A percentile compares a stretch with the other conserved stretches of the same genome.
Conservation (phyloP, 2,113 vertebrate genomes). For the Crypturellus undulatus region DNA sequence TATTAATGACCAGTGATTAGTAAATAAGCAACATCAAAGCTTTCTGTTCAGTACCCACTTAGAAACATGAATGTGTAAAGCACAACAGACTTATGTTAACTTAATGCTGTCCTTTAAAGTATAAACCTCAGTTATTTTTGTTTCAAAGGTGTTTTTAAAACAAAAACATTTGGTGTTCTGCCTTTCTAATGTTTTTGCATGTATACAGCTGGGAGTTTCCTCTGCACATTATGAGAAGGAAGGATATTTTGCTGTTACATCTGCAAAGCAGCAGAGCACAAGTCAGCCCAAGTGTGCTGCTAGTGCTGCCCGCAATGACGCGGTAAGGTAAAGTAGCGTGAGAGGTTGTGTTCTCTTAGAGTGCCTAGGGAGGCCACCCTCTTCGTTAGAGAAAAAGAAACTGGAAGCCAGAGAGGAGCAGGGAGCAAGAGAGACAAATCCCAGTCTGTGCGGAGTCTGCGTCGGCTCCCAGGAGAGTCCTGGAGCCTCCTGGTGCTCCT, state of each 20-base stretch:
- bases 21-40: background rate
- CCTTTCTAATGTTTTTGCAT: background rate
- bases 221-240: background rate
- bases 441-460: rapidly evolving
- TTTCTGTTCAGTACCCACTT: background rate
- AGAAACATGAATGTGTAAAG: background rate
- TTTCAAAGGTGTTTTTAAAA: background rate
- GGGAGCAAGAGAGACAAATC: background rate
- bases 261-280: background rate
- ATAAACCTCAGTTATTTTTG: background rate
- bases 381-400: background rate
- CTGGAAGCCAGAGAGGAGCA: background rate
- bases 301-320: background rate
- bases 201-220: background rate
- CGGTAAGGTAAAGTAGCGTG: background rate
- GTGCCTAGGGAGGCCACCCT: background rate
- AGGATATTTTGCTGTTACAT: background rate
- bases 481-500: rapidly evolving
- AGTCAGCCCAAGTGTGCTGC: background rate
- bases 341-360: rapidly evolving
- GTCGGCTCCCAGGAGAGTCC: background rate
- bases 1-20: background rate
- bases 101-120: background rate
- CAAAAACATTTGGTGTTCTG: background rate
- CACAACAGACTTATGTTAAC: background rate